Conservation (phyloP, 2,888 invertebrate species). For the Gisinianus flammeolus region DNA sequence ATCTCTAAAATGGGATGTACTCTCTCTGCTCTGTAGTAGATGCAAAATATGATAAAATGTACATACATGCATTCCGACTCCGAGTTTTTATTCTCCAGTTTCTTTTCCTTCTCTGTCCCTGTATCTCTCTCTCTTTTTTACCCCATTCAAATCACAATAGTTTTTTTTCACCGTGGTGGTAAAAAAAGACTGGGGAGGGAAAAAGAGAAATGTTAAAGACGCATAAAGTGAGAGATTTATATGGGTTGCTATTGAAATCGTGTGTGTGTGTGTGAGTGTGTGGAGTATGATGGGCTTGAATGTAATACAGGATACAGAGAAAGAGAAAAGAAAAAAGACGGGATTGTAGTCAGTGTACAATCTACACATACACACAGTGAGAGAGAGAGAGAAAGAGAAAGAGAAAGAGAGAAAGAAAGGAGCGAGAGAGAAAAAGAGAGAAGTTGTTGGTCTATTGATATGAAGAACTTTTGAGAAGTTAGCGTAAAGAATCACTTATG, state of each 20-base stretch:
- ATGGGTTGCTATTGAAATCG: constrained; percentile 8
- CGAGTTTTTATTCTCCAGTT: background rate
- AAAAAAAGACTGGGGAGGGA: background rate
- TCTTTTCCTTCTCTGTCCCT: background rate
- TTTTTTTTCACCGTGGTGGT: background rate
- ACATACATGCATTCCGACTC: background rate
- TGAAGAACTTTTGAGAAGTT: constrained; percentile 42
- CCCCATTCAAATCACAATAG: background rate
- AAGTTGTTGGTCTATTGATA: constrained; percentile 42
- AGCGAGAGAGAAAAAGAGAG: background rate
- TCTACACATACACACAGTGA: too few species aligned
- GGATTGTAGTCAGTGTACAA: too few species aligned
- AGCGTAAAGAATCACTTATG: constrained; percentile 44
- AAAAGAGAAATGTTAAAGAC: background rate
- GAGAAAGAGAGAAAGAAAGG: background rate
- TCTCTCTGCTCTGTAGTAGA: background rate
- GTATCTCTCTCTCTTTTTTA: background rate
- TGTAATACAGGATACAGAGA: background rate
- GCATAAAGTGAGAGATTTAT: background rate
- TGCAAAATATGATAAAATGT: background rate
- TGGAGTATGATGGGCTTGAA: background rate
- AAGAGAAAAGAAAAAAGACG: constrained; percentile 10
- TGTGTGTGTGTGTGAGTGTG: background rate
- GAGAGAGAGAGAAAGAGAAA: background rate
- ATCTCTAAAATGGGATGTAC: background rate